Base-by-base conservation (phyloP, 2,113 vertebrate species). In the Emydocephalus ijimae region DNA sequence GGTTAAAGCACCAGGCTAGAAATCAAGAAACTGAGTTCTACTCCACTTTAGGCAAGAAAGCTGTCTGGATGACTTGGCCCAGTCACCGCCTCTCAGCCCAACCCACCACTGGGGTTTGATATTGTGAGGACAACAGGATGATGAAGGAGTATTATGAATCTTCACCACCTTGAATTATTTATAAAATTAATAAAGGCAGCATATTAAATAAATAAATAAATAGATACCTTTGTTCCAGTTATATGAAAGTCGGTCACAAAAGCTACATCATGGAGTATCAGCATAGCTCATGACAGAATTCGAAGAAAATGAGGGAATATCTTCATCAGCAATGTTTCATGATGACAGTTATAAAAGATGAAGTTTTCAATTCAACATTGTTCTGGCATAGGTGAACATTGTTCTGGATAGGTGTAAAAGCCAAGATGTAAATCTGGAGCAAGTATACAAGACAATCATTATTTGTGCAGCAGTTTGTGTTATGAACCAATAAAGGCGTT, bases 381-480 rank as follows among this genome's bases (percentile, higher is more conserved):
- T 69, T 20, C 85, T 93, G 88, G 90, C 88, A 1, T 20, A 88
- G 4, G 54, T 5, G 15, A 93, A 26, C 2, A n/a, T n/a, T n/a
- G n/a, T n/a, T n/a, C n/a, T n/a, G n/a, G 91, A 87, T 15, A 89
- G 43, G 81, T 74, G 50, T 91, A 94, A 94, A 95, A 93, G 48
- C 11, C 89, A n/a, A 93, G 87, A 43, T 74, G 91, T 61, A 95
- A 94, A 89, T 50, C 34, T 24, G 90, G 69, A 54, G n/a, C 90
- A 91, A 50, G 10, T 87, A 7, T 34, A 87, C 18, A 14, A 92
- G 85, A 12, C 29, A 50, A 54, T 15, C 59, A 54, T 88, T 88
- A 21, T 88, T 3, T 54, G n/a, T 23, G 54, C 3, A 88, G 57
- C 45, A 92, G 21, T 4, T 43, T 23, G 39, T 39, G 1, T 39